Evolutionary conservation across 2,797 vertebrate genomes (phyloP).

Genomic region (Platalea minor): DNA sequence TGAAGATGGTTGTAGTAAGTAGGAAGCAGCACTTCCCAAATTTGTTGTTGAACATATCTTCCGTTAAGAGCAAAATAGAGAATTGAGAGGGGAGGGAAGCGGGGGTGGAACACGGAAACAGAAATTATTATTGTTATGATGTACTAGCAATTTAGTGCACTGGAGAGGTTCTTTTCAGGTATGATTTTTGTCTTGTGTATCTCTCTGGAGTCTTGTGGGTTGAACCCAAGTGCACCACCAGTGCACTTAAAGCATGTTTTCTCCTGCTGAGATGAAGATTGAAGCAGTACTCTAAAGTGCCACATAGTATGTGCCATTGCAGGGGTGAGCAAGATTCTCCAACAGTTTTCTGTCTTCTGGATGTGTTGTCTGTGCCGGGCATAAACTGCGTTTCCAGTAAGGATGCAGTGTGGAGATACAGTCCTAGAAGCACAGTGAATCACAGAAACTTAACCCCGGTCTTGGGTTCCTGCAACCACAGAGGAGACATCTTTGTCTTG

Average conservation of each 20-base stretch:
- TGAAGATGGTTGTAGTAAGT: background rate
- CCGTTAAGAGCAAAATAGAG: background rate
- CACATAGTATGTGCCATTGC: fast-evolving
- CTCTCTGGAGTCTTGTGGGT: background rate
- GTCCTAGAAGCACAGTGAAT: background rate
- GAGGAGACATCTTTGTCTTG: background rate
- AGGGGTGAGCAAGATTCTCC: background rate
- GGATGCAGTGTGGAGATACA: background rate
- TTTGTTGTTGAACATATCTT: background rate
- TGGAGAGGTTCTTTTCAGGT: background rate
- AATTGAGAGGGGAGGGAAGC: background rate
- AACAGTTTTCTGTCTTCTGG: background rate
- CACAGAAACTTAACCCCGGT: background rate
- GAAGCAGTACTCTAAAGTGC: background rate
- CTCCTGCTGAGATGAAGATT: background rate
- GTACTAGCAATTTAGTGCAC: background rate
- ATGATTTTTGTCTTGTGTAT: background rate
- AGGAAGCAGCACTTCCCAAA: background rate
- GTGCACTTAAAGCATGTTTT: background rate
- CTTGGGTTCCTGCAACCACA: background rate
- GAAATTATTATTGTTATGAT: background rate
- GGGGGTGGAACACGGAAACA: background rate
- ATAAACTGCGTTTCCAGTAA: background rate
- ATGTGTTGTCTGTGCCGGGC: background rate
- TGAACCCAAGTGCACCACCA: background rate